These are phyloP conservation scores for Pardosa pseudoannulata DNA, from an alignment of 2,888 invertebrate species.

Conservation along the genomic window DNA sequence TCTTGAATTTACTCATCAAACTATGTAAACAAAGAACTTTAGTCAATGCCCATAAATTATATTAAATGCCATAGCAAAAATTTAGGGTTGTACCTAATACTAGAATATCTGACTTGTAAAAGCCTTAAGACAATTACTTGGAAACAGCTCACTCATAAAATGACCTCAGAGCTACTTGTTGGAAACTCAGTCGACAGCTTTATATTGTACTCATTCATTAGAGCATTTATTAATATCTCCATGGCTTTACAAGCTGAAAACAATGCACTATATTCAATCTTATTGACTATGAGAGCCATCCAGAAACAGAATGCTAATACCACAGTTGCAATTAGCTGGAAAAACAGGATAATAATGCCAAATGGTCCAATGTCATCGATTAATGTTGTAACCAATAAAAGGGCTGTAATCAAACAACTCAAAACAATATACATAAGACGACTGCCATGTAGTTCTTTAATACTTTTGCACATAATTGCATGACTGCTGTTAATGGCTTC, in stretches of 20 bases:
- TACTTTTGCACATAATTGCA: conserved; percentile 45
- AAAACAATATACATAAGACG: conserved; percentile 60
- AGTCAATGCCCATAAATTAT: too few species aligned
- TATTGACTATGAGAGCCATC: conserved; percentile 90
- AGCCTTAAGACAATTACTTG: neutral
- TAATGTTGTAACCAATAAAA: conserved; percentile 53
- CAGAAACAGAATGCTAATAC: conserved; percentile 81
- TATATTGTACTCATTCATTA: conserved; percentile 62
- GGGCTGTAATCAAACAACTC: conserved; percentile 44
- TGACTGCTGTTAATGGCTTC: conserved; percentile 62
- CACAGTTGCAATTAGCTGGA: conserved; percentile 76
- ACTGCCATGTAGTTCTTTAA: conserved; percentile 53
- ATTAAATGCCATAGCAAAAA: too few species aligned
- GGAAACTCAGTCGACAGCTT: conserved; percentile 27
- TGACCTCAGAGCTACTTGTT: conserved; percentile 30
- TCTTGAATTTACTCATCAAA: too few species aligned
- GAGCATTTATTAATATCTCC: conserved; percentile 77
- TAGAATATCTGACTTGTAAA: neutral
- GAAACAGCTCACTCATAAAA: conserved; percentile 11
- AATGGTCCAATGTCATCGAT: conserved; percentile 52
- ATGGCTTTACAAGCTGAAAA: conserved; percentile 86
- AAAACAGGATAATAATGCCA: conserved; percentile 42
- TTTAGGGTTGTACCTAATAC: too few species aligned
- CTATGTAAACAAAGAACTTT: too few species aligned
- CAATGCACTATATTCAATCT: conserved; percentile 87